Evolutionary conservation across 1,140 invertebrate species (phyloP), one percentile per base, ranked within the genome.

Genomic region (Zaprionus ornatus): DNA sequence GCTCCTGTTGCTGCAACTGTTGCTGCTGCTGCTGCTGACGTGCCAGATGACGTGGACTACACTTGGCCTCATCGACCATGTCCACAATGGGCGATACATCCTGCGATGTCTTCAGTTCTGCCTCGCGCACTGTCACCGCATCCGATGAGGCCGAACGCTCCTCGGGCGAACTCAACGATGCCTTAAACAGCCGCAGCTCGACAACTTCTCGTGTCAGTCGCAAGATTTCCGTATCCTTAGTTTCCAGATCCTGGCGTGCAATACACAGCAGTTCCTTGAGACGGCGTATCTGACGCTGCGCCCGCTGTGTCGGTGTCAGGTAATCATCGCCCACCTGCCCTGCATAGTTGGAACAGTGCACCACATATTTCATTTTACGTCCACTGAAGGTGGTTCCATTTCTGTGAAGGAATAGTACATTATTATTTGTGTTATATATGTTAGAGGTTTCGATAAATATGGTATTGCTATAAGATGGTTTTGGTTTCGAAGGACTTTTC

Each of bases 291-390:
- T 97, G 96, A 77, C 95, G 94, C 80, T 96, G 95, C 7, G 96
- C 96, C 74, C 97, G 93, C 90, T 98, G 97, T 1, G 97, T 97
- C 3, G 97, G 97, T 42, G 97, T 97, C 25, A 98, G 93, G 92
- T 98, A 98, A 82, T 97, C 96, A 55, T 97, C 95, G 10, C 95
- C 95, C 61, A 95, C 94, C 37, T 95, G 94, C 0, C 95, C 95
- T n/a, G 95, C 94, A 91, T 96, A 95, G 75, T 96, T 95, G 13
- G 96, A 96, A 90, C 97, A 97, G 91, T 97, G 97, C 27, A 97
- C 95, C 29, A 97, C 96, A 91, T 97, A 97, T 79, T 96, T 96
- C 91, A 95, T 95, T 57, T 94, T 95, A 40, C 95, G 92, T 12
- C 94, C 95, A 87, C 94, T 95, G 76, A 96, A 97, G 19, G 96